Evolutionary conservation across 1,140 invertebrate genomes (phyloP), one percentile per base, ranked within the genome.

Genomic region (Penaeus japonicus): DNA sequence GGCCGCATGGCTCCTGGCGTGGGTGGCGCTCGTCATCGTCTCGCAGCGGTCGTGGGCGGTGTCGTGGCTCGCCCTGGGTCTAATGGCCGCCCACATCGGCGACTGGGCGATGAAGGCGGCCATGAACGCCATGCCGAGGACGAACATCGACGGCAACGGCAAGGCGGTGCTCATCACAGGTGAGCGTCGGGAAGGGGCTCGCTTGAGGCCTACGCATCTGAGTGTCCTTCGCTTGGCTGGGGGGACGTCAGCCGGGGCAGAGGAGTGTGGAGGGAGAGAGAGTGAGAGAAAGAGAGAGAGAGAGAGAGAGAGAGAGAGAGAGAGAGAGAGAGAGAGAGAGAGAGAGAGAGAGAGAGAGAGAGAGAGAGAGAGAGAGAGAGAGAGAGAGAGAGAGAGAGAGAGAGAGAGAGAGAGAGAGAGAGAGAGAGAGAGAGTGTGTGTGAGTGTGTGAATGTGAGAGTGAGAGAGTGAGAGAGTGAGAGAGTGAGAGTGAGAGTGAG

Each of bases 81-180:
- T 88, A 5, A 75, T 88, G 65, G 87, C 87, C 17, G 87, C 87
- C 20, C 87, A 88, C 55, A 57, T 88, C 7, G 87, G 80, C 35
- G 87, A 88, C 70, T 88, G 87, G 87, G 65, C 47, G 7, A 24
- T 88, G 70, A 88, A 88, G 24, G 87, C 78, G 4, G 80, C 87
- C 15, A 73, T 35, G 80, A 88, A 88, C 57, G 87, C 87, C 39
- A 88, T 88, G 87, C 62, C 35, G 30, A 75, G 87, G 39, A 78
- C 47, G 12, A 77, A 22, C 22, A 84, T 88, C 54, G 80, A 83
- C 24, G 15, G 57, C 80, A 54, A 39, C 12, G 73, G 62, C 12
- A 88, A 88, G 7, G 87, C 87, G 3, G 81, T 88, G 35, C 59
- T 88, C 54, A 82, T 88, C 39, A 88, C 87, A 20, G 87, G 87